phyloP scores from a whole-genome alignment of 2,888 invertebrate genomes.

The Pollenia labialis region DNA sequence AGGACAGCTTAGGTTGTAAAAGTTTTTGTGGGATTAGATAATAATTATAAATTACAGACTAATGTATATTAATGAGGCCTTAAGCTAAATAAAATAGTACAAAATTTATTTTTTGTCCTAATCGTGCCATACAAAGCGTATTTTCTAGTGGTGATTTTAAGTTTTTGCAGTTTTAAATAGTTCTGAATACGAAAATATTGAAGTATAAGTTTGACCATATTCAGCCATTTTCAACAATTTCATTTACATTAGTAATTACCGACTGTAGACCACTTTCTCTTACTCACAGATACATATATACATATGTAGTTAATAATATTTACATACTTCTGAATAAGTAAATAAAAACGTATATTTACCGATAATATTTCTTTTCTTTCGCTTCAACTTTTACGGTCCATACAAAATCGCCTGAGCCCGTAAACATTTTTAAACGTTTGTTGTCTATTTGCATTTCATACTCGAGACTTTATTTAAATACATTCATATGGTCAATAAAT shows the following conservation, averaged over 20 bases:
- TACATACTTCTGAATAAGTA: no score
- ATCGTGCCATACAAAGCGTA: no score
- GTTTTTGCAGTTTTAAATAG: no score
- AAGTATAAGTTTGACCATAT: background rate
- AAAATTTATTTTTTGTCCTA: no score
- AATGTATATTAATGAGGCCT: no score
- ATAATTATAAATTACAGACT: no score
- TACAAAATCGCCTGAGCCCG: conserved; percentile 4
- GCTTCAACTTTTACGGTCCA: conserved; percentile 49
- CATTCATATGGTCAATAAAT: conserved; percentile 70
- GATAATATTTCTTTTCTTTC: conserved; percentile 45
- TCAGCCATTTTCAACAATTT: background rate
- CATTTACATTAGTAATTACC: background rate
- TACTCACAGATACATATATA: background rate
- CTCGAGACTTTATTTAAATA: conserved; percentile 73
- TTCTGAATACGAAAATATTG: no score
- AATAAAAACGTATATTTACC: background rate
- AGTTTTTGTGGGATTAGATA: no score
- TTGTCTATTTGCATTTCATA: conserved; percentile 55
- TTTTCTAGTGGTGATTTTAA: no score
- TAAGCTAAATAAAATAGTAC: no score
- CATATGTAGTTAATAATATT: no score
- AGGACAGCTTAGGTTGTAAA: no score
- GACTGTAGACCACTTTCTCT: background rate
- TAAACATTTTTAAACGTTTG: background rate